Base-by-base conservation (phyloP, 92 coral and sea anemone species). In the Paragorgia papillata region DNA sequence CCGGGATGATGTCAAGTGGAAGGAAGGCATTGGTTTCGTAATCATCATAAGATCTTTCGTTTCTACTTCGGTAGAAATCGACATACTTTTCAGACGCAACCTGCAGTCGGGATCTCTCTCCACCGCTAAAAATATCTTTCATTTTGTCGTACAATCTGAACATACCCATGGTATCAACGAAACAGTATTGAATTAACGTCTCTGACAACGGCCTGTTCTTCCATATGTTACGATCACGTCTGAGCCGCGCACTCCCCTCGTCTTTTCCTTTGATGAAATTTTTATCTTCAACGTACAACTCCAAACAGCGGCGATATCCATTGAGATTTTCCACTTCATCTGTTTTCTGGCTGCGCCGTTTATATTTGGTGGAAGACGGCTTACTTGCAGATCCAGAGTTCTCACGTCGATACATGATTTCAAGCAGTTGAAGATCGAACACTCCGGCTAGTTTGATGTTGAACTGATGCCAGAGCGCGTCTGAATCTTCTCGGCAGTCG, bases 401-500 rank as follows among this genome's bases (percentile, higher is more conserved):
- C 55, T 71, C 80, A 21, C 90, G 88, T 63, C 96, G 83, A 51
- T 87, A 78, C 82, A 90, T 90, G 62, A 90, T 63, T 69, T 90
- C 96, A 49, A 84, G 88, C 48, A 90, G 83, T 85, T 90, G 96
- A 50, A 90, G 77, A 70, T 90, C 96, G 66, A 87, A 73, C 28
- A 90, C 88, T 64, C 96, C 96, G 26, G 32, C 61, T 46, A 89
- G 64, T 60, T 70, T 86, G 26, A 89, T 88, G 58, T 61, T 61
- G 50, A 69, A 88, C 85, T 85, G 92, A 66, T 88, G 89, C 81
- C 84, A 81, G 48, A 88, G 84, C n/a, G 87, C 80, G 65, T 89
- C 94, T 0, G 94, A 86, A 66, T 89, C 94, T 86, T 89, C 74
- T 76, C 90, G 79, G 86, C 94, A 89, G 66, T 89, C 94, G 62